Percentiles rank a stretch among this genome's conserved stretches.
phyloP scores from a whole-genome alignment of 2,888 invertebrate species.

The Drosophila subsilvestris region DNA sequence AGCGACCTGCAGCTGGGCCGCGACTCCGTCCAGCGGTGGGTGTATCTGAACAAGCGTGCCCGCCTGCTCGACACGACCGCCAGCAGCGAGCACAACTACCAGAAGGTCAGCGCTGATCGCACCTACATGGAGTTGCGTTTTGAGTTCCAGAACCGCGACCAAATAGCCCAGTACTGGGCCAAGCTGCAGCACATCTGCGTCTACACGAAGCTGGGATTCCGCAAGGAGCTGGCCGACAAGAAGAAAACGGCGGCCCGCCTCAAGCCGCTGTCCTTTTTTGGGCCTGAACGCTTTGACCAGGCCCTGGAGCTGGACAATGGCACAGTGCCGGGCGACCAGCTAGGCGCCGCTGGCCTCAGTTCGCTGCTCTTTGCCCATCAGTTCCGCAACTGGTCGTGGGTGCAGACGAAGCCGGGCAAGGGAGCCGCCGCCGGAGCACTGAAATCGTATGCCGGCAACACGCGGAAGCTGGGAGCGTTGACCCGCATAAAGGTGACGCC shows the following conservation, averaged over 20 bases:
- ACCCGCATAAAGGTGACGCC: slow-evolving; percentile 37
- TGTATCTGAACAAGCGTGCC: slow-evolving; percentile 88
- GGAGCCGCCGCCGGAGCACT: background rate
- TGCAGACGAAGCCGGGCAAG: slow-evolving; percentile 37
- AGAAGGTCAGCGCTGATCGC: slow-evolving; percentile 85
- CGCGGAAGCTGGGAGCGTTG: slow-evolving; percentile 10
- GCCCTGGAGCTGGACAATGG: slow-evolving; percentile 85
- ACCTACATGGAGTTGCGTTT: slow-evolving; percentile 86
- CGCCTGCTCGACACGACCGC: slow-evolving; percentile 88
- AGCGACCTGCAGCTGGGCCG: slow-evolving; percentile 86
- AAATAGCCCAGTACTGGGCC: slow-evolving; percentile 88
- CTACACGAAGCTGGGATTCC: slow-evolving; percentile 86
- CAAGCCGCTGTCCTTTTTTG: slow-evolving; percentile 58
- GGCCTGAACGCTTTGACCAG: slow-evolving; percentile 68
- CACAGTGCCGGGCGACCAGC: slow-evolving; percentile 88
- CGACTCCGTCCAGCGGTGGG: slow-evolving; percentile 88
- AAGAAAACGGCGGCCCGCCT: slow-evolving; percentile 15
- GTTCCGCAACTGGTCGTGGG: slow-evolving; percentile 88
- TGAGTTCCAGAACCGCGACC: slow-evolving; percentile 85
- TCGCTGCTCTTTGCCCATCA: slow-evolving; percentile 88
- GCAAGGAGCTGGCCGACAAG: slow-evolving; percentile 37
- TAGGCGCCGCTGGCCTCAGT: slow-evolving; percentile 88
- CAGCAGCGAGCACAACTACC: slow-evolving; percentile 87
- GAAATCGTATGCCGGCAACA: background rate
- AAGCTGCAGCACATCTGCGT: slow-evolving; percentile 88